Conservation (phyloP, 2,797 vertebrate species). For the Cercopithecus mitis region DNA sequence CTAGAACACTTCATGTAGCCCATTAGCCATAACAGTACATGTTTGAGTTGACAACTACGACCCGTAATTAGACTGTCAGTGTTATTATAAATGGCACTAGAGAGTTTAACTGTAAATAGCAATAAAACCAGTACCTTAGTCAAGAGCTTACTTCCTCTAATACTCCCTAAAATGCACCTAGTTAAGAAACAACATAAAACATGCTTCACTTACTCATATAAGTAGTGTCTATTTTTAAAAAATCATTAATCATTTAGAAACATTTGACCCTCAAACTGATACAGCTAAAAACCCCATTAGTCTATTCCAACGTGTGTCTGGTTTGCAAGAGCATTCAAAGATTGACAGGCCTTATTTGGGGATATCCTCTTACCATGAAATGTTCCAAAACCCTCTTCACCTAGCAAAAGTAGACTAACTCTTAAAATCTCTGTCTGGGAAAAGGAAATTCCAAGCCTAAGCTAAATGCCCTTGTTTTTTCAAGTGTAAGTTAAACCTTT, state of each 20-base stretch:
- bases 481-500: slow-evolving; percentile 46
- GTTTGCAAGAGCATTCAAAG: slow-evolving; percentile 42
- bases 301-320: neutral
- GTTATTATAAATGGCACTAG: slow-evolving; percentile 48
- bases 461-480: slow-evolving; percentile 7
- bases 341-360: neutral
- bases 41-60: slow-evolving; percentile 44
- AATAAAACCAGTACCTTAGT: neutral
- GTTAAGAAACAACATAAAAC: slow-evolving; percentile 40
- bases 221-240: slow-evolving; percentile 16
- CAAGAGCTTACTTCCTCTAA: slow-evolving; percentile 38
- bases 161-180: slow-evolving; percentile 22
- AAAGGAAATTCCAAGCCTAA: slow-evolving; percentile 59
- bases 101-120: slow-evolving; percentile 59
- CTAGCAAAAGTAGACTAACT: slow-evolving; percentile 35
- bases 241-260: slow-evolving; percentile 44
- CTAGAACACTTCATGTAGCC: neutral
- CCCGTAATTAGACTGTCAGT: slow-evolving; percentile 44
- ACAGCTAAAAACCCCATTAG: slow-evolving; percentile 12
- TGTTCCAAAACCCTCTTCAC: neutral
- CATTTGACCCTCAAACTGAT: slow-evolving; percentile 39
- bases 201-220: slow-evolving; percentile 17
- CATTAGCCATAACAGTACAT: slow-evolving; percentile 20
- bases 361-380: neutral
- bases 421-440: neutral